These are phyloP conservation scores for Pocota personata DNA, from an alignment of 2,888 invertebrate species.

Conservation along the genomic window DNA sequence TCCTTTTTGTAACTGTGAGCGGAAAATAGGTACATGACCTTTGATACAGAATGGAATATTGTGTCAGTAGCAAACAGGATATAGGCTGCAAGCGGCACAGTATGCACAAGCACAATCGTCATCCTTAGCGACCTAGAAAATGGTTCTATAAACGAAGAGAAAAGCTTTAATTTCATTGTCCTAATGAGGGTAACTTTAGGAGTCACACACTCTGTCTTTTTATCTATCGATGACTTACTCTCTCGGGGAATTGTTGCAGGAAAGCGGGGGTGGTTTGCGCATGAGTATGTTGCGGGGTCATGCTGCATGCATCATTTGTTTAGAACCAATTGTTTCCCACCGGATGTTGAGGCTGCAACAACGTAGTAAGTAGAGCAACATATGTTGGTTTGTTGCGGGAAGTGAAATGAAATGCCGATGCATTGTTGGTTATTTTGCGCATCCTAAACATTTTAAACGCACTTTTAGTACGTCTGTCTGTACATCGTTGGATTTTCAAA, in stretches of 20 bases:
- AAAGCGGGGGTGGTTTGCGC: neutral
- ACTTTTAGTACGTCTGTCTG: no score
- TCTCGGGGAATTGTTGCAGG: neutral
- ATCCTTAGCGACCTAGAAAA: slow-evolving; percentile 71
- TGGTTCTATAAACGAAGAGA: slow-evolving; percentile 52
- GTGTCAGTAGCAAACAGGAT: slow-evolving; percentile 73
- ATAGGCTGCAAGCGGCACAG: slow-evolving; percentile 70
- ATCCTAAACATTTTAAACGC: no score
- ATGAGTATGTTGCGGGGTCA: neutral
- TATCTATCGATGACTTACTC: neutral
- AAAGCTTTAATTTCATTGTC: slow-evolving; percentile 59
- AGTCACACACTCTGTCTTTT: slow-evolving; percentile 2
- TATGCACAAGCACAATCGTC: slow-evolving; percentile 54
- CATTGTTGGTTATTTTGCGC: no score
- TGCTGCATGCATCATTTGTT: neutral
- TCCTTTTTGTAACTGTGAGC: slow-evolving; percentile 10
- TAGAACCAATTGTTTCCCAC: no score
- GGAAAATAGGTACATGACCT: slow-evolving; percentile 72
- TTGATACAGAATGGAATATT: slow-evolving; percentile 69
- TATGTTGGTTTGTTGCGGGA: neutral
- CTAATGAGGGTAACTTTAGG: slow-evolving; percentile 43
- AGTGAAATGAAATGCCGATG: neutral
- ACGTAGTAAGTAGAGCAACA: neutral
- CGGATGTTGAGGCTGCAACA: neutral
- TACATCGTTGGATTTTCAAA: no score